These are phyloP conservation scores for Galbula dea DNA, from an alignment of 2,113 vertebrate species.

Conservation along the genomic window DNA sequence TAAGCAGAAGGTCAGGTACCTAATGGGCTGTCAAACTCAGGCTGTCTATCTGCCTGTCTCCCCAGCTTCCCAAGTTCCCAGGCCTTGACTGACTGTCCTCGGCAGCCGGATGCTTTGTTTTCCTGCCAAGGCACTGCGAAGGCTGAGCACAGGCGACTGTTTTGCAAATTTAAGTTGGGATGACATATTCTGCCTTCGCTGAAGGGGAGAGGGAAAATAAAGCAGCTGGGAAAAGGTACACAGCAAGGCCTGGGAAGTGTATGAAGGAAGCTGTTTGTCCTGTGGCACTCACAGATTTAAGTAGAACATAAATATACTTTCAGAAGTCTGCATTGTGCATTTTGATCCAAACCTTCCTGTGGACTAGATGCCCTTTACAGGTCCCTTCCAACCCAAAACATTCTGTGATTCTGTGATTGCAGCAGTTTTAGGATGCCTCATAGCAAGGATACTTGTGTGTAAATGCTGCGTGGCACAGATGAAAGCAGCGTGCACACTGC, in stretches of 20 bases:
- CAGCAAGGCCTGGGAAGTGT: not conserved
- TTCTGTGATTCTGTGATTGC: not conserved
- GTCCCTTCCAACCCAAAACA: too few relatives aligned
- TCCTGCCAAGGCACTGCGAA: not conserved
- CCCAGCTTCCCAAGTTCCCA: not conserved
- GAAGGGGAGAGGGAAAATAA: not conserved
- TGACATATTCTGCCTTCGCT: not conserved
- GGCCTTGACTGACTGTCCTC: constrained; percentile 6
- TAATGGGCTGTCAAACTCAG: constrained; percentile 50
- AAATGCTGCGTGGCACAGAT: not conserved
- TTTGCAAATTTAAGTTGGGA: not conserved
- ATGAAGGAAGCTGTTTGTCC: not conserved
- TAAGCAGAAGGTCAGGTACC: constrained; percentile 45
- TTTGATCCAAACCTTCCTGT: not conserved
- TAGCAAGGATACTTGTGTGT: not conserved
- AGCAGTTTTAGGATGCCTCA: not conserved
- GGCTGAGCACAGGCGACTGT: not conserved
- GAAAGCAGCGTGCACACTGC: not conserved
- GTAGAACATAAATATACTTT: not conserved
- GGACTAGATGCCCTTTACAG: too few relatives aligned
- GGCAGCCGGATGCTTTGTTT: not conserved
- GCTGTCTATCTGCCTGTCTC: not conserved
- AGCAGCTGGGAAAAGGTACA: not conserved
- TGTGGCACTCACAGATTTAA: not conserved
- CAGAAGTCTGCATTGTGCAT: not conserved